These are phyloP conservation scores for Danaus melanippus DNA, from an alignment of 1,140 invertebrate species.

Conservation along the genomic window DNA sequence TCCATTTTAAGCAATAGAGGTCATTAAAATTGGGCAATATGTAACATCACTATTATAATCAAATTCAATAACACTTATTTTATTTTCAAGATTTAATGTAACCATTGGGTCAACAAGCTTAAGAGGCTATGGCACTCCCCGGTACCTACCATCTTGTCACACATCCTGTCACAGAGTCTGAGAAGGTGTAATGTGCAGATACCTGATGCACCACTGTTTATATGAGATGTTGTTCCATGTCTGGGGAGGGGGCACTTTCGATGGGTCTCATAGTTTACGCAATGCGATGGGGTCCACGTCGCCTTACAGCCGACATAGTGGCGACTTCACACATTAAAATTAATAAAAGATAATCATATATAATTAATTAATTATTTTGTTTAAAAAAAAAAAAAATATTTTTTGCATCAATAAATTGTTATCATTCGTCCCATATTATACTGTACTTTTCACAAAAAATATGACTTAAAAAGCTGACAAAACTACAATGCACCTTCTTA, in stretches of 20 bases:
- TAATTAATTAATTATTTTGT: no score
- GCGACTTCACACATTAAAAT: no score
- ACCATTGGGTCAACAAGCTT: constrained; percentile 24
- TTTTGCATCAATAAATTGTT: no score
- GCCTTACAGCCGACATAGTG: constrained; percentile 30
- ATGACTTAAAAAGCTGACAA: no score
- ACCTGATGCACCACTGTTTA: constrained; percentile 57
- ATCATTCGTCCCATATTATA: no score
- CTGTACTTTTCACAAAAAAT: no score
- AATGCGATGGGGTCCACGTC: constrained; percentile 52
- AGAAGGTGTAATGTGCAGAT: constrained; percentile 57
- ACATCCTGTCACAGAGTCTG: constrained; percentile 52
- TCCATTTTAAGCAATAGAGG: no score
- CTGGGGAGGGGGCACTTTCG: constrained; percentile 64
- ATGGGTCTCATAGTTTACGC: constrained; percentile 59
- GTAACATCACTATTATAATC: neutral
- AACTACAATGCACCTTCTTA: no score
- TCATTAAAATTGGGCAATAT: neutral
- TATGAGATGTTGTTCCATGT: constrained; percentile 61
- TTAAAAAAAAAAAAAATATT: no score
- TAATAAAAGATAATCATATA: no score
- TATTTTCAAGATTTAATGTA: constrained; percentile 7
- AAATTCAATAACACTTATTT: constrained; percentile 3
- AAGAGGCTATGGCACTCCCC: constrained; percentile 11
- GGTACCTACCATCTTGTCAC: constrained; percentile 58